Evolutionary conservation across 2,113 vertebrate genomes (phyloP).

Genomic region (human (Homo sapiens)): GRCh38 chr14:91469001-91469500

Average conservation of each 20-base stretch:
- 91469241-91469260: constrained; percentile 45
- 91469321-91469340: background rate
- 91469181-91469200: too few relatives aligned
- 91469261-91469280: background rate
- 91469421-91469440: background rate
- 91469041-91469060: background rate
- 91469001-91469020: background rate
- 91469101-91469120: too few relatives aligned
- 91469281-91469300: background rate
- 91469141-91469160: too few relatives aligned
- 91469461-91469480: background rate
- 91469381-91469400: background rate
- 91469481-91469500: background rate
- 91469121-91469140: too few relatives aligned
- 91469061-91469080: background rate
- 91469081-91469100: too few relatives aligned
- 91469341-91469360: background rate
- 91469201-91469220: too few relatives aligned
- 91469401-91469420: background rate
- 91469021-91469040: constrained; percentile 16
- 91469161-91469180: too few relatives aligned
- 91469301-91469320: constrained; percentile 19
- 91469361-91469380: constrained; percentile 34
- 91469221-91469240: constrained; percentile 25
- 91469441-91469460: background rate